Evolutionary conservation across 2,888 invertebrate species (phyloP), one percentile per base, ranked within the genome.

Genomic region (Coecobrya sp.): DNA sequence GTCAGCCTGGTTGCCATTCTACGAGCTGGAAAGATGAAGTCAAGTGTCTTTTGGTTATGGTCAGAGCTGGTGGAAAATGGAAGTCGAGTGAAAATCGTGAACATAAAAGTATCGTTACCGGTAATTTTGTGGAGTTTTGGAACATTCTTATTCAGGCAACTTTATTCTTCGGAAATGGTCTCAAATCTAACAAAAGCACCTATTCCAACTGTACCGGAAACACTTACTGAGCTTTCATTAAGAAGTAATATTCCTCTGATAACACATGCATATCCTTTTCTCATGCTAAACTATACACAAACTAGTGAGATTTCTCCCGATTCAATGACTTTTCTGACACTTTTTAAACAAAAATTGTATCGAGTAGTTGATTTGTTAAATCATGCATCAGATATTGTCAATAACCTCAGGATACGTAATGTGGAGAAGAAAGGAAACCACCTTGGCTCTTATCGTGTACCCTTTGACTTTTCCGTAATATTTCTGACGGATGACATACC

Each of bases 31-130:
- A 79, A 79, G 16, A 79, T 91, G 81, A 91, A 73, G 5, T 79
- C 65, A 7, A 79, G 52, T 36, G 0, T 65, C 0, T 55, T 91
- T n/a, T 91, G 90, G 90, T n/a, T 91, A 3, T 91, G 52, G 25
- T 76, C 90, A n/a, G 90, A 91, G 19, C 36, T 91, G 3, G 1
- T 91, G 30, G 90, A 91, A 52, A 62, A 65, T 5, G 90, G 90
- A 85, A 27, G 16, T 4, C 25, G 45, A 13, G 52, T 68, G 10
- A 89, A 68, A 68, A 22, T 0, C 19, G 30, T 42, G 4, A 59
- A 10, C 25, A 11, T 70, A 22, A 73, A 55, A 62, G 11, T 45
- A 30, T 59, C 19, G 16, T 25, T 76, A 1, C 76, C 85, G 0
- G 27, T 86, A 10, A 25, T 85, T 10, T 25, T 90, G 19, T 91